Evolutionary conservation across 2,113 vertebrate genomes (phyloP).

Genomic region (Pseudorectes ferrugineus): DNA sequence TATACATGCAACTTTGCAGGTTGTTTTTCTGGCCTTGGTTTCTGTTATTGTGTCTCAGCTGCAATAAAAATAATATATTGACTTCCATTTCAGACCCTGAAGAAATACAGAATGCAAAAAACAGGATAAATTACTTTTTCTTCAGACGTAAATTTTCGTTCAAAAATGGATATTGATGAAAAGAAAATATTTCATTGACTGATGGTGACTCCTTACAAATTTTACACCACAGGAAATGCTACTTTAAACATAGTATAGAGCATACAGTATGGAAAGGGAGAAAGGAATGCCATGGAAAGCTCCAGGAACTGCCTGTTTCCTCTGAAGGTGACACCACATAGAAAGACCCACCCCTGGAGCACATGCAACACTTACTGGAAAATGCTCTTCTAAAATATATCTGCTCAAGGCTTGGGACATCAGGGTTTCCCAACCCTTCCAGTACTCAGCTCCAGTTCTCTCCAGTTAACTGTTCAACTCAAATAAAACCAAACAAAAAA

Average conservation of each 20-base stretch:
- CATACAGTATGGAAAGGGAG: neutral
- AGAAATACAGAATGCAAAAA: neutral
- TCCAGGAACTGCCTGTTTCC: neutral
- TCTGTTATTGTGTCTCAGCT: neutral
- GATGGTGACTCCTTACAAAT: neutral
- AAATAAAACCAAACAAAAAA: neutral
- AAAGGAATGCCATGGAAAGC: neutral
- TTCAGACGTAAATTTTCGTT: neutral
- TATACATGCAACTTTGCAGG: neutral
- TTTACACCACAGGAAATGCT: neutral
- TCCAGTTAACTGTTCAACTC: neutral
- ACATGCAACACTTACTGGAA: fast-evolving
- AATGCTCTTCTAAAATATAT: neutral
- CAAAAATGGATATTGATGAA: neutral
- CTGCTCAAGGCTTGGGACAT: neutral
- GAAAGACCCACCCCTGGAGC: neutral
- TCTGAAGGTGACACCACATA: neutral
- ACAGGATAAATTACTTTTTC: neutral
- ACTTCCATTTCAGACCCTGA: neutral
- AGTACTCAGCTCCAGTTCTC: neutral
- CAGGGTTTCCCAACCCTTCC: neutral
- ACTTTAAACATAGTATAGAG: neutral
- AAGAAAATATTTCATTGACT: neutral
- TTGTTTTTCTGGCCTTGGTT: neutral
- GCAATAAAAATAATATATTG: neutral